Percentiles rank a stretch among this genome's conserved stretches.
phyloP scores from a whole-genome alignment of 2,113 vertebrate genomes.

The Phyllostomus discolor region DNA sequence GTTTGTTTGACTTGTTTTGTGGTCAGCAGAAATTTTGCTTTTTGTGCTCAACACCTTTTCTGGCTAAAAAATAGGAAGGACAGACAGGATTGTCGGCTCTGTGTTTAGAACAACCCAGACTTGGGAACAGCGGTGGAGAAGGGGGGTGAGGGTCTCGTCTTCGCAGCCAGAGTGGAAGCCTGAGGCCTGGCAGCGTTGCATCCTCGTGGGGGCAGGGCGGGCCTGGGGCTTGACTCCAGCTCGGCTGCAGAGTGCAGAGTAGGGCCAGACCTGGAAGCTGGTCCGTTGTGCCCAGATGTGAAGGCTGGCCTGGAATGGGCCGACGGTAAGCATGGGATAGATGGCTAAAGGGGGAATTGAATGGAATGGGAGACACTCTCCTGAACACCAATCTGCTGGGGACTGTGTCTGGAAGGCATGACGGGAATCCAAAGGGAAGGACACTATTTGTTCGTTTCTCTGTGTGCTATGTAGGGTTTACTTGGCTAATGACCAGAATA shows the following conservation, averaged over 20 bases:
- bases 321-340: rapidly evolving
- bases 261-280: background rate
- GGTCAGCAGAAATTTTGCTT: constrained; percentile 28
- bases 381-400: background rate
- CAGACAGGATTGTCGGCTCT: background rate
- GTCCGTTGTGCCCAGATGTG: background rate
- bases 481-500: background rate
- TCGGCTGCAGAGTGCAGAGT: rapidly evolving
- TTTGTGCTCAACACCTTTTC: background rate
- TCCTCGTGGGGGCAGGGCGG: background rate
- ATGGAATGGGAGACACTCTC: background rate
- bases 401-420: background rate
- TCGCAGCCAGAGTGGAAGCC: background rate
- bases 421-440: background rate
- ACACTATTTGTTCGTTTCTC: background rate
- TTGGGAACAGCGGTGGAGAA: background rate
- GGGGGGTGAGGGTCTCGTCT: background rate
- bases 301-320: background rate
- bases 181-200: rapidly evolving
- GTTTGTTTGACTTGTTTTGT: constrained; percentile 3
- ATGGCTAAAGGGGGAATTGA: background rate
- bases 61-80: background rate
- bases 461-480: background rate
- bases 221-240: background rate
- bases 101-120: background rate